Percentiles rank a stretch among this genome's conserved stretches.
These are phyloP conservation scores for Myxocyprinus asiaticus DNA, from an alignment of 2,113 vertebrate genomes.

Conservation along the genomic window DNA sequence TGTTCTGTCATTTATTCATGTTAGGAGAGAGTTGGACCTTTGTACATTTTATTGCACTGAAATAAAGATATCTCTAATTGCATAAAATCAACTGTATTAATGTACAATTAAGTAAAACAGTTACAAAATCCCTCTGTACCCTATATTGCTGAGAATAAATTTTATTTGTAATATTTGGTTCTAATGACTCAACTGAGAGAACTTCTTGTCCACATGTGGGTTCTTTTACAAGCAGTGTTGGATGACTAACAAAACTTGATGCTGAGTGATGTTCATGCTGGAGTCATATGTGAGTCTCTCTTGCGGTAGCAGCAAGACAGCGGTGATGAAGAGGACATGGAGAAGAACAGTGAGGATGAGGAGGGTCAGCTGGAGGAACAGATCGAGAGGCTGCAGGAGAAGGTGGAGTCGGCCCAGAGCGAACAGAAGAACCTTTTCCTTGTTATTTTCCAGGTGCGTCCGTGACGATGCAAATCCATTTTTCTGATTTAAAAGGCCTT, in stretches of 20 bases:
- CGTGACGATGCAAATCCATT: no score
- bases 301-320: conserved; percentile 80
- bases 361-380: conserved; percentile 93
- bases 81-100: no score
- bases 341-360: conserved; percentile 90
- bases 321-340: conserved; percentile 86
- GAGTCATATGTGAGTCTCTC: not conserved
- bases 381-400: conserved; percentile 94
- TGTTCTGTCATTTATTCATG: no score
- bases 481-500: no score
- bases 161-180: no score
- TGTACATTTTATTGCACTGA: no score
- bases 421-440: conserved; percentile 99
- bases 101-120: not conserved
- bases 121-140: no score
- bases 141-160: no score
- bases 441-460: conserved; percentile 93
- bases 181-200: no score
- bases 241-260: not conserved
- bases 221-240: not conserved
- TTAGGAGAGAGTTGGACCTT: no score
- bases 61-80: no score
- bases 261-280: not conserved
- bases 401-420: conserved; percentile 95
- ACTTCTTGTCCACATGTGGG: not conserved